Evolutionary conservation across 2,113 vertebrate species (phyloP).

Genomic region (Pithys albifrons): DNA sequence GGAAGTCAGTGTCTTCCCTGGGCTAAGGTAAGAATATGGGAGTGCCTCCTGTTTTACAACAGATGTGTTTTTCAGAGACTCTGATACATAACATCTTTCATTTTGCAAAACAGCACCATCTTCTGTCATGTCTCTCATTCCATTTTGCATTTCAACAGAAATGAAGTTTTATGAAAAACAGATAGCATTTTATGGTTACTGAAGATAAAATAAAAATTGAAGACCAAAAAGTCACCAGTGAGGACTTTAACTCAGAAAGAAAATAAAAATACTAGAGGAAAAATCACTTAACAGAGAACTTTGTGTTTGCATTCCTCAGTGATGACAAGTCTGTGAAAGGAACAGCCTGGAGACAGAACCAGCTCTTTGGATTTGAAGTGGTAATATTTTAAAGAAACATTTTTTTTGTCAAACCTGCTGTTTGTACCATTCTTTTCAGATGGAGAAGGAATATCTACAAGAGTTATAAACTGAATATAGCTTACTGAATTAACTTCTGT

Average conservation of each 20-base stretch:
- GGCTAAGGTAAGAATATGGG: neutral
- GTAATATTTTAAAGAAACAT: constrained; percentile 23
- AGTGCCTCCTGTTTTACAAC: neutral
- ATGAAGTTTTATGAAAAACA: neutral
- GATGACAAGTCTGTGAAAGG: neutral
- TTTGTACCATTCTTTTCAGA: neutral
- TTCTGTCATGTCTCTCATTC: neutral
- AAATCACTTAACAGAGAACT: neutral
- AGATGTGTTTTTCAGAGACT: neutral
- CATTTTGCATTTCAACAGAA: neutral
- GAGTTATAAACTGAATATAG: neutral
- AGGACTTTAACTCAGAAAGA: neutral
- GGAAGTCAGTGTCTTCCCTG: neutral
- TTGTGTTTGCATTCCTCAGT: constrained; percentile 42
- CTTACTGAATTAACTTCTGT: neutral
- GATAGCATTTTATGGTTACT: neutral
- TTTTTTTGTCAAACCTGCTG: neutral
- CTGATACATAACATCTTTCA: neutral
- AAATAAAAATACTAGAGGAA: neutral
- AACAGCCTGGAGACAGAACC: neutral
- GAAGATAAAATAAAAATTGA: neutral
- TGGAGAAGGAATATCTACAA: neutral
- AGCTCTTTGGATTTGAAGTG: constrained; percentile 46
- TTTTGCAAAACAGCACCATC: neutral
- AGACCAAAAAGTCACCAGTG: neutral